A percentile compares a stretch with the other conserved stretches of the same genome.
Conservation (phyloP, 2,113 vertebrate species). For the Penelope pileata region DNA sequence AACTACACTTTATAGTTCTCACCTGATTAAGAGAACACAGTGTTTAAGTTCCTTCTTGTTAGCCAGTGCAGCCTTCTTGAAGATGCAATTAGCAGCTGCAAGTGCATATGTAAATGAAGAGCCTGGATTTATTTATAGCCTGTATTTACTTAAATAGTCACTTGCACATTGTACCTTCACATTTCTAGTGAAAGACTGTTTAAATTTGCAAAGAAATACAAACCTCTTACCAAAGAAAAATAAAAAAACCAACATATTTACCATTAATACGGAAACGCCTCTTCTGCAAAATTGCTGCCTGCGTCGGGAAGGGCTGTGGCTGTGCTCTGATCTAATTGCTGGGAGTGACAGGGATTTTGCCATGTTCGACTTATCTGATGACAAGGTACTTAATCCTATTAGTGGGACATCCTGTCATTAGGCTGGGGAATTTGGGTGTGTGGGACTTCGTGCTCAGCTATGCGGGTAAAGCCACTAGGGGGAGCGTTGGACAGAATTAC, state of each 20-base stretch:
- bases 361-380: slow-evolving; percentile 75
- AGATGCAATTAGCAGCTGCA: neutral
- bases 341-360: slow-evolving; percentile 69
- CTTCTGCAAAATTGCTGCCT: slow-evolving; percentile 36
- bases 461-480: slow-evolving; percentile 69
- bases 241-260: slow-evolving; percentile 61
- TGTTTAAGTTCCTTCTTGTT: neutral
- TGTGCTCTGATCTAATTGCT: slow-evolving; percentile 68
- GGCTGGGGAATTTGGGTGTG: neutral
- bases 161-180: neutral
- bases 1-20: neutral
- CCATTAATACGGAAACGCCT: slow-evolving; percentile 61
- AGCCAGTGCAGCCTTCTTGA: neutral
- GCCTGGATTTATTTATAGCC: neutral
- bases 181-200: neutral
- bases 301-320: slow-evolving; percentile 43
- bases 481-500: slow-evolving; percentile 47
- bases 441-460: neutral
- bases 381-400: slow-evolving; percentile 82
- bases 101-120: neutral
- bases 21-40: neutral
- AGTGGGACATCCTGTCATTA: slow-evolving; percentile 64
- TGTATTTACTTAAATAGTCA: neutral
- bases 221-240: neutral
- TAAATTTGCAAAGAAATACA: neutral